Evolutionary conservation across 2,888 invertebrate genomes (phyloP).

Genomic region (Cinara cedri): DNA sequence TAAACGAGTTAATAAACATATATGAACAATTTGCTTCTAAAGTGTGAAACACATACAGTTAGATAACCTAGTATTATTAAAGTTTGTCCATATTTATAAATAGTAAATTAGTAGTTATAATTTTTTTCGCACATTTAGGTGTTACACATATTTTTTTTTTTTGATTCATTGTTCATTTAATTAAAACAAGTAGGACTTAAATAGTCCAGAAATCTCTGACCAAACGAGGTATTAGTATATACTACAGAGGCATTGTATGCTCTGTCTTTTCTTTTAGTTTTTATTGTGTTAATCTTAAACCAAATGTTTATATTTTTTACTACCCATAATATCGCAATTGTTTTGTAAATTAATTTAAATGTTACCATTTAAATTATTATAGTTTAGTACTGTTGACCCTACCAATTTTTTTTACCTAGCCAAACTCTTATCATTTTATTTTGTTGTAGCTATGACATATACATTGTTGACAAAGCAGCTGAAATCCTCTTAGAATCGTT

Average conservation of each 20-base stretch:
- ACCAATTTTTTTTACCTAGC: background rate
- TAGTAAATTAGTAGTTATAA: too few species aligned
- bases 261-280: background rate
- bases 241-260: background rate
- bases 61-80: too few species aligned
- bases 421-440: constrained; percentile 25
- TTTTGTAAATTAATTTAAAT: constrained; percentile 17
- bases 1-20: too few species aligned
- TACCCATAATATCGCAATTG: background rate
- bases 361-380: background rate
- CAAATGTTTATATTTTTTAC: constrained; percentile 10
- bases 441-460: constrained; percentile 7
- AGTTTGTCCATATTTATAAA: too few species aligned
- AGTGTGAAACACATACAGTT: too few species aligned
- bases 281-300: background rate
- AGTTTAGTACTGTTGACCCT: constrained; percentile 1
- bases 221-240: background rate
- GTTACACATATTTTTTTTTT: too few species aligned
- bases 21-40: too few species aligned
- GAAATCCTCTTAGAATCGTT: too few species aligned
- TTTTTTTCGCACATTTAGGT: too few species aligned
- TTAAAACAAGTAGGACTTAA: too few species aligned
- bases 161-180: too few species aligned
- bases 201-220: constrained; percentile 9
- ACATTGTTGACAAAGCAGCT: too few species aligned